Conservation (phyloP, 1,140 invertebrate genomes). For the Armadillidium nasatum region DNA sequence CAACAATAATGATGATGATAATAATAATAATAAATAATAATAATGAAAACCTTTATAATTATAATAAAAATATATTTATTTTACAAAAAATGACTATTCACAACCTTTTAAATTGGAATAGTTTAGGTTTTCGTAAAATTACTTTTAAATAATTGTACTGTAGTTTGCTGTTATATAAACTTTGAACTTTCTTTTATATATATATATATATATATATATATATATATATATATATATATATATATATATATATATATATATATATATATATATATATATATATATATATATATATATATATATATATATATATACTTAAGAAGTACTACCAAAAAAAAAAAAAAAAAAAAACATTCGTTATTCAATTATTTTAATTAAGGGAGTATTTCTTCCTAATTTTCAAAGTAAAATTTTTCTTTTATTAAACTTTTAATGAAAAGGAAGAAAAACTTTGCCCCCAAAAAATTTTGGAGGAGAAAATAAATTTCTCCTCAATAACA, state of each 20-base stretch:
- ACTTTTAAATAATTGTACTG: background rate
- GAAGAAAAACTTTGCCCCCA: constrained; percentile 20
- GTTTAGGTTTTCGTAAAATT: background rate
- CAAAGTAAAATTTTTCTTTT: constrained; percentile 12
- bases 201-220: too few relatives aligned
- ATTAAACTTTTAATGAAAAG: constrained; percentile 7
- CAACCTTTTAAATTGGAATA: background rate
- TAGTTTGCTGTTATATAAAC: too few relatives aligned
- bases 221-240: too few relatives aligned
- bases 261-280: background rate
- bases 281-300: constrained; percentile 18
- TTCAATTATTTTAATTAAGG: background rate
- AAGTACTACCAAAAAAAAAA: too few relatives aligned
- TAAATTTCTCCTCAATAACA: background rate
- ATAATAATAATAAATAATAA: background rate
- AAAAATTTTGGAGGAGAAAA: too few relatives aligned
- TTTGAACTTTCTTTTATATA: too few relatives aligned
- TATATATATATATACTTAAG: constrained; percentile 16
- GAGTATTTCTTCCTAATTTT: constrained; percentile 20
- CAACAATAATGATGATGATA: background rate
- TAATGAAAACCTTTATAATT: background rate
- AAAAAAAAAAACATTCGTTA: too few relatives aligned
- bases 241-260: background rate
- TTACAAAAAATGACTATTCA: constrained; percentile 7
- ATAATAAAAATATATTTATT: background rate